These are phyloP conservation scores for Ptychoptera albimana DNA, from an alignment of 2,888 invertebrate genomes.

Conservation along the genomic window DNA sequence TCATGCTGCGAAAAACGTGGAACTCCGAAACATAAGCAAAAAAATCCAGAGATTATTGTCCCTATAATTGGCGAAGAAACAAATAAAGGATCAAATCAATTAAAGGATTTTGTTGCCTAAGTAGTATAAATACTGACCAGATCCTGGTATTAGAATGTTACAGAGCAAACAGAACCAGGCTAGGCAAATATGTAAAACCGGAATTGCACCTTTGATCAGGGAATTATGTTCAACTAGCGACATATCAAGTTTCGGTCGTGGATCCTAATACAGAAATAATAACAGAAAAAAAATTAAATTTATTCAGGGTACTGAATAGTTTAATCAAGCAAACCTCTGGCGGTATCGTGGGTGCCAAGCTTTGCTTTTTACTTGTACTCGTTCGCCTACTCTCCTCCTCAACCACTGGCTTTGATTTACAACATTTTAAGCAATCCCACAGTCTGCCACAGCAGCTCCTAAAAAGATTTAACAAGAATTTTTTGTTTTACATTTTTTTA, in stretches of 20 bases:
- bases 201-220: slow-evolving; percentile 82
- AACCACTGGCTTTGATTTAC: slow-evolving; percentile 26
- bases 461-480: slow-evolving; percentile 9
- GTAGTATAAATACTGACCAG: slow-evolving; percentile 34
- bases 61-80: too few relatives aligned
- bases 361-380: slow-evolving; percentile 48
- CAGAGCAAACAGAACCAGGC: slow-evolving; percentile 79
- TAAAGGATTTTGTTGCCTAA: background rate
- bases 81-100: too few relatives aligned
- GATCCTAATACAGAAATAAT: slow-evolving; percentile 39
- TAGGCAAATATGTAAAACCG: slow-evolving; percentile 69
- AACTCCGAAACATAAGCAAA: slow-evolving; percentile 77
- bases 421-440: slow-evolving; percentile 24
- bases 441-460: slow-evolving; percentile 26
- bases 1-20: slow-evolving; percentile 74
- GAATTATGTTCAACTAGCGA: slow-evolving; percentile 69
- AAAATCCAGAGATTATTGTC: slow-evolving; percentile 74
- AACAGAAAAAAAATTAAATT: background rate
- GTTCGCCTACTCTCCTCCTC: slow-evolving; percentile 43
- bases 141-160: slow-evolving; percentile 63
- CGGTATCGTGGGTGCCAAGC: slow-evolving; percentile 45
- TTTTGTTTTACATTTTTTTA: too few relatives aligned
- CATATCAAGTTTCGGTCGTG: slow-evolving; percentile 56
- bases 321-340: slow-evolving; percentile 45
- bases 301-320: too few relatives aligned